Base-by-base conservation (phyloP, 2,113 vertebrate genomes). In the Drymodes brunneopygia region DNA sequence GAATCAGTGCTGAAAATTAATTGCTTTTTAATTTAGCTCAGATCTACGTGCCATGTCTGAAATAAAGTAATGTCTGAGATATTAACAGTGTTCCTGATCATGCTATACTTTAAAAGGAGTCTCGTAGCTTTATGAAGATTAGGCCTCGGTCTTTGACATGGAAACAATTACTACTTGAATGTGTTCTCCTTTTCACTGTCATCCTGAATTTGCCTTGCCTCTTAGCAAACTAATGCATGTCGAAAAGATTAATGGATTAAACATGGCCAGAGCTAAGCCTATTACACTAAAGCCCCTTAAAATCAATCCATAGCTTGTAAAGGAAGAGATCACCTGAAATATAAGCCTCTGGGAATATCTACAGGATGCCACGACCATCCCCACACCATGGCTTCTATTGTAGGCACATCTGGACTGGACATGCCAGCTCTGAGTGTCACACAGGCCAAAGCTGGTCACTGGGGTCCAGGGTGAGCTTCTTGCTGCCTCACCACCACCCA, bases 241-340 rank as follows among this genome's bases (percentile, higher is more conserved):
- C 33, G 3, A 96, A 95, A 94, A 95, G 93, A 96, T 96, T 96
- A 96, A 92, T 96, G 90, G 93, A 95, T 96, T 96, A 97, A 96
- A 96, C 86, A 54, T 14, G 25, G 72, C 60, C 75, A 67, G 57
- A 72, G 86, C 72, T 96, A 96, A 97, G 92, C 93, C 88, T 95
- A 90, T 97, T 96, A 94, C 19, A 42, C 71, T 90, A 94, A 93
- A 96, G 64, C 79, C 56, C 75, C 90, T 95, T 86, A 95, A 96
- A 95, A 96, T 93, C 93, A 93, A 69, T 94, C 96, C 86, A 86
- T 51, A 95, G 84, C 79, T 95, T 90, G 78, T 91, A 95, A 95
- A 93, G 87, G 74, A 91, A 85, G 74, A 80, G 78, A 93, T 94
- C 93, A 95, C 90, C 88, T 93, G 88, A 92, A 94, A 94, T 27